These are phyloP conservation scores for Ennomos fuscantarius DNA, from an alignment of 2,888 invertebrate species.

Conservation along the genomic window DNA sequence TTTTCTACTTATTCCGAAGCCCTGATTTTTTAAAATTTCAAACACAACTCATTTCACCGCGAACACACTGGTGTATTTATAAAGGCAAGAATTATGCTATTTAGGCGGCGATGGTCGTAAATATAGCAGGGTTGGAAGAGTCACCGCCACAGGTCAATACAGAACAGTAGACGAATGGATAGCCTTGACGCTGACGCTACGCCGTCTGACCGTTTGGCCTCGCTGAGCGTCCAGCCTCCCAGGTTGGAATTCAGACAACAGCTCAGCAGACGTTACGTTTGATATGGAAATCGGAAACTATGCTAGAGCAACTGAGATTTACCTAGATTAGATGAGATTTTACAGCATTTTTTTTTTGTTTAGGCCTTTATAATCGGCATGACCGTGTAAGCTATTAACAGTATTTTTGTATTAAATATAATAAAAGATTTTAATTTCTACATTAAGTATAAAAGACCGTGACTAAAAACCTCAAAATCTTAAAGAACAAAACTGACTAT, in stretches of 20 bases:
- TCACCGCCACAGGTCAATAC: conserved; percentile 23
- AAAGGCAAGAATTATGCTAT: conserved; percentile 47
- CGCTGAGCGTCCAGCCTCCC: conserved; percentile 3
- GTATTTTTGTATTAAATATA: no score
- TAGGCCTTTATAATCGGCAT: no score
- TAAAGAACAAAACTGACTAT: no score
- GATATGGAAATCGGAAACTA: no score
- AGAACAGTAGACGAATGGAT: conserved; percentile 5
- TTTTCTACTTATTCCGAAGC: no score
- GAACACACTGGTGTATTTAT: conserved; percentile 26
- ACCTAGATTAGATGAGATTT: no score
- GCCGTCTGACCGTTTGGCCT: conserved; percentile 7
- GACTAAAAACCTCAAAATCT: no score
- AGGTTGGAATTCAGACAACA: neutral
- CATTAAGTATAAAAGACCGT: no score
- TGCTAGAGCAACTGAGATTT: no score
- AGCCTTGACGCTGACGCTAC: neutral
- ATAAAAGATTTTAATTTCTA: no score
- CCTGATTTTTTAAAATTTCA: neutral
- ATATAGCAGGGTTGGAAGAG: conserved; percentile 59
- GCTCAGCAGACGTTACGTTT: neutral
- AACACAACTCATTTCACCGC: conserved; percentile 6
- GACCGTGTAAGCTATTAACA: no score
- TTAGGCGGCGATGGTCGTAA: conserved; percentile 54
- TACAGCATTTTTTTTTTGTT: no score